These are phyloP conservation scores for Polymixis lichenea DNA, from an alignment of 2,888 invertebrate genomes.

Conservation along the genomic window DNA sequence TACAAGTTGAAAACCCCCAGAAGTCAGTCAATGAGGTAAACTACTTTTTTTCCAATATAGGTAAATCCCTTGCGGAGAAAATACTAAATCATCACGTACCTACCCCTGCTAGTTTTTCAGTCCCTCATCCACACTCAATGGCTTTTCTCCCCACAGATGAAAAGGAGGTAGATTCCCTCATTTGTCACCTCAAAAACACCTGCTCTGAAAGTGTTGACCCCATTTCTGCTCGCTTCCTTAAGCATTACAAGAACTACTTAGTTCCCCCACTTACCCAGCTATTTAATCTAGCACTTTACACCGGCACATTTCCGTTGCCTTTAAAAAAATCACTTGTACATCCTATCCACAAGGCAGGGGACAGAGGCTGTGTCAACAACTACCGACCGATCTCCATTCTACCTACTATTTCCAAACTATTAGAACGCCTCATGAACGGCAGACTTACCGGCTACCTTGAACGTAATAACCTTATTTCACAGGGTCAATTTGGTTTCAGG, in stretches of 20 bases:
- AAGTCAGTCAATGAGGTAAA: background rate
- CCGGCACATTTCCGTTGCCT: no score
- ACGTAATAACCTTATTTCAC: no score
- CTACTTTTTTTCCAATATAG: no score
- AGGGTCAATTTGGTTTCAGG: no score
- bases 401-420: no score
- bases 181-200: background rate
- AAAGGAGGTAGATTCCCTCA: background rate
- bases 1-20: background rate
- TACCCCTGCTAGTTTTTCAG: background rate
- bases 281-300: background rate
- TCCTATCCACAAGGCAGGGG: no score
- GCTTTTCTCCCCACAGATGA: background rate
- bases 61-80: no score
- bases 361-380: background rate
- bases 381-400: background rate
- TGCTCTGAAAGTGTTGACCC: no score
- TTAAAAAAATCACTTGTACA: no score
- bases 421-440: no score
- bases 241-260: background rate
- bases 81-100: background rate
- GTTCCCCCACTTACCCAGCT: background rate
- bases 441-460: no score
- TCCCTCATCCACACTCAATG: background rate
- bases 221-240: no score